A percentile compares a stretch with the other conserved stretches of the same genome.
phyloP scores from a whole-genome alignment of 2,888 invertebrate species.

The Sipha maydis region DNA sequence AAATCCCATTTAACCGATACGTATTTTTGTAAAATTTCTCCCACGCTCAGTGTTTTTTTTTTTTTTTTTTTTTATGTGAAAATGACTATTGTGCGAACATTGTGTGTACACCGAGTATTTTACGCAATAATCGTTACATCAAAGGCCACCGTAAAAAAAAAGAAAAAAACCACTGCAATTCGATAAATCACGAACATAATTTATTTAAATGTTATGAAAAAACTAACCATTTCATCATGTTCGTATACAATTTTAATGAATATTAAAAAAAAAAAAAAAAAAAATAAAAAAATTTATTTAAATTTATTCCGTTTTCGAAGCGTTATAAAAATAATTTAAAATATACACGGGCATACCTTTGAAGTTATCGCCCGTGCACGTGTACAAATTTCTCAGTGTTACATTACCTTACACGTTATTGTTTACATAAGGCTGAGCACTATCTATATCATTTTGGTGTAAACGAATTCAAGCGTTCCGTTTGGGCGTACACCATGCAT shows the following conservation, averaged over 20 bases:
- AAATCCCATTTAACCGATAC: slow-evolving; percentile 33
- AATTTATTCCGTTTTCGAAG: too few species aligned
- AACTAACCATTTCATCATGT: too few species aligned
- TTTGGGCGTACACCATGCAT: neutral
- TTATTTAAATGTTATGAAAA: too few species aligned
- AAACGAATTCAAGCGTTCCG: neutral
- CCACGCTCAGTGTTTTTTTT: slow-evolving; percentile 39
- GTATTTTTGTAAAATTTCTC: slow-evolving; percentile 36
- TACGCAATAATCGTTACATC: neutral
- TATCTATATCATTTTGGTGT: neutral
- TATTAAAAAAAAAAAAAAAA: too few species aligned
- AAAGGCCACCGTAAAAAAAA: neutral
- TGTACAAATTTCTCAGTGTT: neutral
- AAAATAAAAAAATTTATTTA: too few species aligned
- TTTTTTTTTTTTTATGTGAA: neutral
- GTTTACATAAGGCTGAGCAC: neutral
- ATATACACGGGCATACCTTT: too few species aligned
- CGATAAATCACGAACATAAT: too few species aligned
- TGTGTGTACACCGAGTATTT: neutral
- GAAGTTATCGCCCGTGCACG: too few species aligned
- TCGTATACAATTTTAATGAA: too few species aligned
- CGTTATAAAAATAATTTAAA: too few species aligned
- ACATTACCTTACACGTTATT: neutral
- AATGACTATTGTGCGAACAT: neutral
- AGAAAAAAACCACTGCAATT: neutral